These are phyloP conservation scores for Vireo griseus DNA, from an alignment of 2,797 vertebrate genomes.

Conservation along the genomic window DNA sequence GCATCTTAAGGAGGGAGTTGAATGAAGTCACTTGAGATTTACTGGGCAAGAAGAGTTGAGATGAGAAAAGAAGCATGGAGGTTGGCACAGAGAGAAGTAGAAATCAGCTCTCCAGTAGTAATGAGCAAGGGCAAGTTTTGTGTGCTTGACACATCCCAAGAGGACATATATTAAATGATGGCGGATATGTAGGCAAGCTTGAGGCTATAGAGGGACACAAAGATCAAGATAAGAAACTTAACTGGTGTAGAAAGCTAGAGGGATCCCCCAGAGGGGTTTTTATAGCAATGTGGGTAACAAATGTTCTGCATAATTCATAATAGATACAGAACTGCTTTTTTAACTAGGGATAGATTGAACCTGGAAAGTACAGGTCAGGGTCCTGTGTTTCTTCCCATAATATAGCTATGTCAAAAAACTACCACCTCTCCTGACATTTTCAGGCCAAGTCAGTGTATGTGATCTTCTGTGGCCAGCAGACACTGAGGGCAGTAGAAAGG, in stretches of 20 bases:
- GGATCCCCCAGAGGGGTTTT: background rate
- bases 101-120: background rate
- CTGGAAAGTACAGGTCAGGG: background rate
- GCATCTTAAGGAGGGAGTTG: background rate
- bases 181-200: constrained; percentile 11
- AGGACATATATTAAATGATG: background rate
- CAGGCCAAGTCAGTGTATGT: background rate
- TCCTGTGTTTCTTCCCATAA: background rate
- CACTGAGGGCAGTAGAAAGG: background rate
- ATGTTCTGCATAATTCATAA: constrained; percentile 27
- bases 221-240: constrained; percentile 31
- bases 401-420: background rate
- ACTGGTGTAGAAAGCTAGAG: constrained; percentile 11
- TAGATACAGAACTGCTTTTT: background rate
- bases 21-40: background rate
- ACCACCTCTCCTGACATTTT: background rate
- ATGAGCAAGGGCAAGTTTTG: background rate
- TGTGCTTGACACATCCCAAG: background rate
- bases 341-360: background rate
- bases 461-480: background rate
- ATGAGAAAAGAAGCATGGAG: background rate
- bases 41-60: background rate
- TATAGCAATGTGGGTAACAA: background rate
- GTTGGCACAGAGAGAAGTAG: background rate
- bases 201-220: background rate